These are phyloP conservation scores for Napeogenes inachia DNA, from an alignment of 2,888 invertebrate genomes.

Conservation along the genomic window DNA sequence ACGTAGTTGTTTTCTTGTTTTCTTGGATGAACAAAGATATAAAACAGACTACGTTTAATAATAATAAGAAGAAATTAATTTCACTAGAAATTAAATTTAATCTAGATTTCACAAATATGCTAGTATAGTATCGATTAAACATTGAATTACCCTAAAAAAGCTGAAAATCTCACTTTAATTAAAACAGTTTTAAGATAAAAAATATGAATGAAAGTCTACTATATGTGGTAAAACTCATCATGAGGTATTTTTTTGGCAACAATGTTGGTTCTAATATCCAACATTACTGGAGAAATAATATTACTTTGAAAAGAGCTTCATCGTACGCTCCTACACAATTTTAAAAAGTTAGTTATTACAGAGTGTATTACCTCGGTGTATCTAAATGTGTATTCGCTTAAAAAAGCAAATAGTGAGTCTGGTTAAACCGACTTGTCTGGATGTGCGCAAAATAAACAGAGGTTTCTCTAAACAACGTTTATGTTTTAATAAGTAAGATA, in stretches of 20 bases:
- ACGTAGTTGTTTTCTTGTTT: slow-evolving; percentile 16
- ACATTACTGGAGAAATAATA: slow-evolving; percentile 1
- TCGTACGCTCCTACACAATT: neutral
- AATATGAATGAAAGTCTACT: no score
- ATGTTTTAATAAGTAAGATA: slow-evolving; percentile 31
- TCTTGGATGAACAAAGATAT: slow-evolving; percentile 8
- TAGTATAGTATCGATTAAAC: no score
- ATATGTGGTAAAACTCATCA: no score
- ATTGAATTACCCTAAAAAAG: no score
- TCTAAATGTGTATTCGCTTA: slow-evolving; percentile 30
- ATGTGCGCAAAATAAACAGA: slow-evolving; percentile 55
- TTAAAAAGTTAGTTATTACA: slow-evolving; percentile 12
- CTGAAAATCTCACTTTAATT: no score
- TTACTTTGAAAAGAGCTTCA: neutral
- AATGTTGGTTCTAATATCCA: no score
- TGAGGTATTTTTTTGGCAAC: no score
- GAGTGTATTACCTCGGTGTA: slow-evolving; percentile 22
- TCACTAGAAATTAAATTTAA: neutral
- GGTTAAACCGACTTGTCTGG: slow-evolving; percentile 32
- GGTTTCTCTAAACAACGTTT: slow-evolving; percentile 56
- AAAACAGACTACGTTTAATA: slow-evolving; percentile 12
- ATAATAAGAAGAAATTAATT: slow-evolving; percentile 4
- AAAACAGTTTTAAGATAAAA: no score
- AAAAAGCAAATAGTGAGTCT: slow-evolving; percentile 32
- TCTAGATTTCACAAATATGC: no score